Evolutionary conservation across 2,888 invertebrate species (phyloP), one percentile per base, ranked within the genome.

Genomic region (Oscheius onirici): DNA sequence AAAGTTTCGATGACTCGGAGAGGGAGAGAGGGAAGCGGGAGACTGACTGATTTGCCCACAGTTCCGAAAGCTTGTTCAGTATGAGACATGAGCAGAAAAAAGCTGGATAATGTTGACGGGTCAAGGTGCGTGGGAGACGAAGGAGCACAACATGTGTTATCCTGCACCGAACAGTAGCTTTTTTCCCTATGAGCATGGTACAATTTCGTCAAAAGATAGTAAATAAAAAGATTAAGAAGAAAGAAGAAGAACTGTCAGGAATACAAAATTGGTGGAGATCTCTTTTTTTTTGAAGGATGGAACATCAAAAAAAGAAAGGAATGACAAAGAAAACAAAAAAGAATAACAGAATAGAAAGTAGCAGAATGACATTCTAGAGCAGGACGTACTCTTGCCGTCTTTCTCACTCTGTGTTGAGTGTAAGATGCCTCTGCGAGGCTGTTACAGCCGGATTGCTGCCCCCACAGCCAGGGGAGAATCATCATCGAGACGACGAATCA

Each of bases 341-440:
- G 58, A 66, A 68, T 54, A 68, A 66, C 55, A 40, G 34, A 41
- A 63, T 41, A 49, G 52, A 28, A 63, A 65, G 72, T 34, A 60
- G 71, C 65, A 52, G 46, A 49, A 43, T 54, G 57, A 22, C 52
- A 66, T 26, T 6, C n/a, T n/a, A n/a, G n/a, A n/a, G n/a, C n/a
- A n/a, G 17, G 63, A 15, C 24, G 49, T 63, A 63, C 46, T 26
- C 63, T n/a, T n/a, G 63, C 15, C 5, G 22, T 49, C 17, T 10
- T 20, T 15, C n/a, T n/a, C 20, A 10, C 49, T 17, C 49, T 17
- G 49, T 2, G 2, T 6, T 17, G 63, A 63, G 63, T 46, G 63
- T 63, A 63, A 63, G 49, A 40, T 20, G 49, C 49, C 60, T 20
- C 34, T 34, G 34, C 34, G 34, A 34, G 34, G 60, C n/a, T 63